Evolutionary conservation across 2,888 invertebrate species (phyloP).

Genomic region (Abscondita cerata): DNA sequence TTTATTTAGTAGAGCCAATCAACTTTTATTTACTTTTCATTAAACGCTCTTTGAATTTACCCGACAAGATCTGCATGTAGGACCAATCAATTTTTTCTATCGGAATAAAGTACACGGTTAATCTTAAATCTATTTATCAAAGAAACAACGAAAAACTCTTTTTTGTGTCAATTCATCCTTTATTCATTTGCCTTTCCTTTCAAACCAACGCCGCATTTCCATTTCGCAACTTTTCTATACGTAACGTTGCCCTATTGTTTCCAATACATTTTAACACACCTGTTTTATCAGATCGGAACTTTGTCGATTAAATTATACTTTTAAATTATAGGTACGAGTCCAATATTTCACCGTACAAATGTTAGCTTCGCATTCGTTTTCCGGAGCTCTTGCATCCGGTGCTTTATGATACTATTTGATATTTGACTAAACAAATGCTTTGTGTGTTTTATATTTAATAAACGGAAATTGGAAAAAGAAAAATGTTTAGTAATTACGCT

Average conservation of each 20-base stretch:
- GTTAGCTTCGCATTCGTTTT: conserved; percentile 32
- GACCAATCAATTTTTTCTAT: neutral
- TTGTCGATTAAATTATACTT: conserved; percentile 44
- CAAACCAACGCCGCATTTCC: conserved; percentile 21
- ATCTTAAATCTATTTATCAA: conserved; percentile 15
- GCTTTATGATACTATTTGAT: conserved; percentile 15
- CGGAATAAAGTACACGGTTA: conserved; percentile 9
- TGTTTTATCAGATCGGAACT: conserved; percentile 40
- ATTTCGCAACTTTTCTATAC: conserved; percentile 12
- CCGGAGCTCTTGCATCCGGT: conserved; percentile 25
- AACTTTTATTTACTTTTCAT: neutral
- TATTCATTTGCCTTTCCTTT: conserved; percentile 27
- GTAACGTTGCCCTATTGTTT: conserved; percentile 24
- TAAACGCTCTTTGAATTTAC: too few relatives aligned
- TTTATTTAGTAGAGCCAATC: conserved; percentile 6
- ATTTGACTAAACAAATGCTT: conserved; percentile 25
- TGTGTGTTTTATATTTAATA: conserved; percentile 29
- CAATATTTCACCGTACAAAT: conserved; percentile 33
- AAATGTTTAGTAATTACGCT: neutral
- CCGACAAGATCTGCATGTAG: too few relatives aligned
- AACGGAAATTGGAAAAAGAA: conserved; percentile 25
- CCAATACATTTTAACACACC: conserved; percentile 41
- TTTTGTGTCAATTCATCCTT: conserved; percentile 28
- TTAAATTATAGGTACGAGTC: conserved; percentile 38
- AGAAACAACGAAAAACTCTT: conserved; percentile 12